Percentiles rank a stretch among this genome's conserved stretches.
Conservation (phyloP, 1,140 invertebrate species). For the Wasmannia auropunctata region DNA sequence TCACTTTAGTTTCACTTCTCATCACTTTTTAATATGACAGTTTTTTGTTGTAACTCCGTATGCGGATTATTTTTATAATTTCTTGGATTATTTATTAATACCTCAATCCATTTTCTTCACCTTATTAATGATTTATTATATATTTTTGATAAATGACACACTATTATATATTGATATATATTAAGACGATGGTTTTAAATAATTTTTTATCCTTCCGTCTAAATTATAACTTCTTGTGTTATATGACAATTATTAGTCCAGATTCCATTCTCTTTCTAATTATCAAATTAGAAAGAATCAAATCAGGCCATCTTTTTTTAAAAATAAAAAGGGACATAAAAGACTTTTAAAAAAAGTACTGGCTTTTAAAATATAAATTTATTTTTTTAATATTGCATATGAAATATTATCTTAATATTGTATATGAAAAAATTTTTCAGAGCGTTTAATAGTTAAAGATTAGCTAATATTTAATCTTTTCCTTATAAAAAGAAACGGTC, state of each 20-base stretch:
- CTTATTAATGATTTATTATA: not conserved
- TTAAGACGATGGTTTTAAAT: too few relatives aligned
- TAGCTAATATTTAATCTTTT: not conserved
- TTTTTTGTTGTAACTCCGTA: not conserved
- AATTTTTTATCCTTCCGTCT: not conserved
- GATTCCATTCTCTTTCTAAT: not conserved
- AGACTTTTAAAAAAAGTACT: not conserved
- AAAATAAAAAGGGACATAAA: not conserved
- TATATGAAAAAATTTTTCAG: not conserved
- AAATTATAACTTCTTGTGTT: not conserved
- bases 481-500: not conserved
- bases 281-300: not conserved
- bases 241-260: not conserved
- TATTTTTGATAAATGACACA: not conserved
- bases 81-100: not conserved
- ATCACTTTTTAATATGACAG: not conserved
- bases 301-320: not conserved
- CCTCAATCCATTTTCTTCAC: not conserved
- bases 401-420: too few relatives aligned
- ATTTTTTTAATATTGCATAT: not conserved
- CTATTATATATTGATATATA: too few relatives aligned
- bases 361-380: constrained; percentile 6
- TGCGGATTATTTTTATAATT: not conserved
- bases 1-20: not conserved
- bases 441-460: not conserved